phyloP scores from a whole-genome alignment of 2,797 vertebrate species.

The Helostoma temminkii region DNA sequence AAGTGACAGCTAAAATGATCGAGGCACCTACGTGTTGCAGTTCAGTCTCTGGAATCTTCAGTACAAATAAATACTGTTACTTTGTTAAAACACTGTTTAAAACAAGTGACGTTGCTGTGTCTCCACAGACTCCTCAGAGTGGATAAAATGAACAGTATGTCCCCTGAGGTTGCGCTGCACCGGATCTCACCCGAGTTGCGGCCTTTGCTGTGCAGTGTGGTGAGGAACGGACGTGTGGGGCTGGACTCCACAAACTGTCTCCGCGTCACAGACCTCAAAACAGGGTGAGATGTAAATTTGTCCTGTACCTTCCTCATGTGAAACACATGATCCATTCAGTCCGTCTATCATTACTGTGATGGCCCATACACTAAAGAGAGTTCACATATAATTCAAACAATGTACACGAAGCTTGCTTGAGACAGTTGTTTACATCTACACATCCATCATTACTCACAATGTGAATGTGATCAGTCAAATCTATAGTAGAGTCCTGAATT shows the following conservation, averaged over 20 bases:
- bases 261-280: conserved; percentile 97
- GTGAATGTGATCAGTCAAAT: too few relatives aligned
- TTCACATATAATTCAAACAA: not conserved
- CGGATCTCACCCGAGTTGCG: conserved; percentile 93
- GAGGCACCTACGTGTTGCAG: not conserved
- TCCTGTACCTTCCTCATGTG: too few relatives aligned
- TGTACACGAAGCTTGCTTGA: not conserved
- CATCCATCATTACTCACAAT: too few relatives aligned
- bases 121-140: conserved; percentile 29
- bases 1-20: conserved; percentile 1
- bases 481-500: too few relatives aligned
- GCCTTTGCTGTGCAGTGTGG: conserved; percentile 92
- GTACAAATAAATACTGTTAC: rapidly evolving
- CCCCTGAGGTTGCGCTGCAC: conserved; percentile 95
- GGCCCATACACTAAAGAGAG: not conserved
- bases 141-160: conserved; percentile 88
- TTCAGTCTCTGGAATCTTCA: not conserved
- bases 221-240: conserved; percentile 95
- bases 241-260: conserved; percentile 96
- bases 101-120: not conserved
- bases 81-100: not conserved
- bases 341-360: not conserved
- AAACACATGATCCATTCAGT: not conserved
- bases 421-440: not conserved
- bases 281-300: conserved; percentile 86